Conservation (phyloP, 2,113 vertebrate genomes). For the Antennarius striatus region DNA sequence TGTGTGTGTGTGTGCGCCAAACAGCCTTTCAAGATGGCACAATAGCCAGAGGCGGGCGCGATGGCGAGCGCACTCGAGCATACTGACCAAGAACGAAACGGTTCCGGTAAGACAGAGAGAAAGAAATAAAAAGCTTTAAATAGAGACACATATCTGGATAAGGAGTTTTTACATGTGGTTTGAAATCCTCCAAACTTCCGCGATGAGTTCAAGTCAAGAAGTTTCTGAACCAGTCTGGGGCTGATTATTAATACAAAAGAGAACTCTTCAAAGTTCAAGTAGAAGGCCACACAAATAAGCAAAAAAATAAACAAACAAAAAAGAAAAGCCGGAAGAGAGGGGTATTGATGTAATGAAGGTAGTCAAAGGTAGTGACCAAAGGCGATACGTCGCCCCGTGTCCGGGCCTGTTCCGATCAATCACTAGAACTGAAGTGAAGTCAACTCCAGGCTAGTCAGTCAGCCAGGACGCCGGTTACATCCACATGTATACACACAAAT, state of each 20-base stretch:
- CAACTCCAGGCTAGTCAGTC: slow-evolving; percentile 70
- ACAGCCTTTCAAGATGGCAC: slow-evolving; percentile 75
- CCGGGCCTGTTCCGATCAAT: slow-evolving; percentile 76
- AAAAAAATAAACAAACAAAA: slow-evolving; percentile 26
- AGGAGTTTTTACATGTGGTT: too few relatives aligned
- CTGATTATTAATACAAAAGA: slow-evolving; percentile 49
- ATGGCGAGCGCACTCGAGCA: slow-evolving; percentile 35
- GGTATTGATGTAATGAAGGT: slow-evolving; percentile 74
- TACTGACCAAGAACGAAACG: slow-evolving; percentile 64
- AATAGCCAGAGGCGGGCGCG: slow-evolving; percentile 51
- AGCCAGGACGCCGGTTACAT: slow-evolving; percentile 45
- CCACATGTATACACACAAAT: slow-evolving; percentile 18
- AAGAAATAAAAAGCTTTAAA: not conserved
- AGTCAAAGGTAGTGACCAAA: slow-evolving; percentile 72
- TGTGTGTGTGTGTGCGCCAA: slow-evolving; percentile 68
- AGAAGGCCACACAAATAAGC: slow-evolving; percentile 47
- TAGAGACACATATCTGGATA: too few relatives aligned
- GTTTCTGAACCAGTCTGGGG: not conserved
- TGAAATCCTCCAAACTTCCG: too few relatives aligned
- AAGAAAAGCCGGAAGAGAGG: slow-evolving; percentile 23
- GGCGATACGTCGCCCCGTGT: slow-evolving; percentile 65
- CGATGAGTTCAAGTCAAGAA: too few relatives aligned
- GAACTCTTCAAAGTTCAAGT: slow-evolving; percentile 56
- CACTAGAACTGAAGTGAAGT: slow-evolving; percentile 75
- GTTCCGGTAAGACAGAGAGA: slow-evolving; percentile 26